These are phyloP conservation scores for Sebastes minor DNA, from an alignment of 2,797 vertebrate species.

Conservation along the genomic window DNA sequence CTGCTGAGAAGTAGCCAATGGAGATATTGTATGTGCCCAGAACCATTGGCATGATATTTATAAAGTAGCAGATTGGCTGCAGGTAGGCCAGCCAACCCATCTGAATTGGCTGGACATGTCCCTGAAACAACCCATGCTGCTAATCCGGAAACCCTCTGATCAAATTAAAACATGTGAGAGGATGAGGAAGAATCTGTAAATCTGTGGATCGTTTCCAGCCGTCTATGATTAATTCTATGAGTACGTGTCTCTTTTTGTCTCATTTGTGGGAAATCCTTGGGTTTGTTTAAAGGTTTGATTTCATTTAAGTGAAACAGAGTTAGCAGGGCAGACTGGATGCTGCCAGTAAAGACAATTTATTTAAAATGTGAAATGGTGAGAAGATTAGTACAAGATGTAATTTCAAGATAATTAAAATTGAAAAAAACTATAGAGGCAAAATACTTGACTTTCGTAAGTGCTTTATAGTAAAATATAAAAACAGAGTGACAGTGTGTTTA, in stretches of 20 bases:
- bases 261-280: conserved; percentile 14
- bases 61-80: conserved; percentile 63
- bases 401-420: not conserved
- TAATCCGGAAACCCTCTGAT: conserved; percentile 70
- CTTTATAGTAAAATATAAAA: not conserved
- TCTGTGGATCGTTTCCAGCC: conserved; percentile 40
- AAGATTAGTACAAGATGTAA: not conserved
- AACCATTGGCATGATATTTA: conserved; percentile 57
- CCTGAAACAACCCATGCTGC: conserved; percentile 48
- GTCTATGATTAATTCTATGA: conserved; percentile 2
- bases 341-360: not conserved
- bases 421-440: not conserved
- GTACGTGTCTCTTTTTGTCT: conserved; percentile 9
- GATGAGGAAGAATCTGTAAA: conserved; percentile 39
- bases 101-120: conserved; percentile 66
- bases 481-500: not conserved
- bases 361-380: not conserved
- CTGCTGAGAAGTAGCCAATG: conserved; percentile 14
- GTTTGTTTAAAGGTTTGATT: conserved; percentile 18
- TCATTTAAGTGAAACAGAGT: not conserved
- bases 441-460: not conserved
- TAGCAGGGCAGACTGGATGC: not conserved
- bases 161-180: conserved; percentile 69
- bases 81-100: conserved; percentile 60
- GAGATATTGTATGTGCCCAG: conserved; percentile 29